Percentiles rank a stretch among this genome's conserved stretches.
phyloP scores from a whole-genome alignment of 2,888 invertebrate species.

The Amblyjoppa proteus region DNA sequence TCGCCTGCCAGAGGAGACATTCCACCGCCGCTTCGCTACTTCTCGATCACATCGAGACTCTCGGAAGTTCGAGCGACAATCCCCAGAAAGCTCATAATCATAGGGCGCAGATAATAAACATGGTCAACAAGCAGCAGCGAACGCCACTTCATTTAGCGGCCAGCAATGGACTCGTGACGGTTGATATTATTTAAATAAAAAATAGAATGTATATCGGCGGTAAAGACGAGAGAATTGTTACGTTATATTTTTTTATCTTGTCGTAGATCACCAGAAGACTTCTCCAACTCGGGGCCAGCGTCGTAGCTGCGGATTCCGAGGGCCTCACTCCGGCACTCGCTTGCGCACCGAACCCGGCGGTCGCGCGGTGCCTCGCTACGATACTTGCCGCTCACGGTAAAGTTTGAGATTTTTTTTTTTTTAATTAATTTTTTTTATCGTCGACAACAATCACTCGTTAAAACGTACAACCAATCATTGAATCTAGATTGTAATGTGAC shows the following conservation, averaged over 20 bases:
- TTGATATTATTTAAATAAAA: constrained; percentile 61
- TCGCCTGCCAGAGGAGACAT: constrained; percentile 87
- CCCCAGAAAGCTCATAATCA: constrained; percentile 69
- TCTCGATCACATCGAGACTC: constrained; percentile 86
- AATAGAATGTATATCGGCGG: background rate
- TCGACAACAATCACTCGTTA: too few species aligned
- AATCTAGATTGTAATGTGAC: too few species aligned
- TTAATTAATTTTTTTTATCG: background rate
- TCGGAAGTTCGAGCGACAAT: constrained; percentile 67
- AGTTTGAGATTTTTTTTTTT: background rate
- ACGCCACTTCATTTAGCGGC: constrained; percentile 89
- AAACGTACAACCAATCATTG: too few species aligned
- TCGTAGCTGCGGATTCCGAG: constrained; percentile 86
- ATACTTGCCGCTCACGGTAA: constrained; percentile 85
- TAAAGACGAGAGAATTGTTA: background rate
- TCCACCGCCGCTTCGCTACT: constrained; percentile 87
- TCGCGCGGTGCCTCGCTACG: constrained; percentile 88
- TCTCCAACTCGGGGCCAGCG: constrained; percentile 87
- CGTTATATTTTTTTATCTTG: background rate
- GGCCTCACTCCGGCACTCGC: constrained; percentile 88
- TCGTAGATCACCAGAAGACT: constrained; percentile 86
- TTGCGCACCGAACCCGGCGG: constrained; percentile 87
- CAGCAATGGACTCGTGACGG: constrained; percentile 87
- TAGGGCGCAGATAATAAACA: constrained; percentile 84
- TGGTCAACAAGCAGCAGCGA: constrained; percentile 86